Evolutionary conservation across 1,140 invertebrate species (phyloP), one percentile per base, ranked within the genome.

Genomic region (Uloborus diversus): DNA sequence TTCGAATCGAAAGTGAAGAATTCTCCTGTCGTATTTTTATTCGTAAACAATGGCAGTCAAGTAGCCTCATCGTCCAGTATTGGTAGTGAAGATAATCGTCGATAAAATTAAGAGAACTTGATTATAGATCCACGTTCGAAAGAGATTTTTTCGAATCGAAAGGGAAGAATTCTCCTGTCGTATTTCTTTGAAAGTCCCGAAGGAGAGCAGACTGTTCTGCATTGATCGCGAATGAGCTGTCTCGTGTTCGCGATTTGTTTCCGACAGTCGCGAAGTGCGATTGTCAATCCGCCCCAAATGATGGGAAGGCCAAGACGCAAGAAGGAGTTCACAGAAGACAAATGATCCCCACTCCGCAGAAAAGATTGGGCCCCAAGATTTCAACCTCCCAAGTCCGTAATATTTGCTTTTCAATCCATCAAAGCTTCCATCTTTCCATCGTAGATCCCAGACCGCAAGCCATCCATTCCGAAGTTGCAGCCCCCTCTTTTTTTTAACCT

Each of bases 401-500:
- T 78, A 78, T 78, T 78, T 78, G 73, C 61, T 62, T 66, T 78
- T 51, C 73, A 78, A 78, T 78, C 73, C 73, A 78, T 78, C 73
- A 78, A 53, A 78, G 61, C 61, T 57, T 66, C 65, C 73, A 78
- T 78, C 71, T 75, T 75, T 75, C 71, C 71, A 64, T 75, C 64
- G 71, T 64, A 62, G 71, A 75, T 37, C 71, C 61, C 30, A 51
- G 59, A 78, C 73, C 73, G 23, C 73, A 78, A 66, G 73, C 73
- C 53, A 66, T 66, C 73, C 73, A 65, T 78, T 66, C 49, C 42
- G 27, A n/a, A 27, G 20, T 23, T 30, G 27, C 20, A 35, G 5
- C 23, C 17, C 27, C 0, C 49, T 17, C 64, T 62, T 64, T 64
- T 32, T 47, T 61, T 61, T 61, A 25, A 17, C 17, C 47, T 73